phyloP scores from a whole-genome alignment of 2,888 invertebrate genomes.

The Andrena fulva region DNA sequence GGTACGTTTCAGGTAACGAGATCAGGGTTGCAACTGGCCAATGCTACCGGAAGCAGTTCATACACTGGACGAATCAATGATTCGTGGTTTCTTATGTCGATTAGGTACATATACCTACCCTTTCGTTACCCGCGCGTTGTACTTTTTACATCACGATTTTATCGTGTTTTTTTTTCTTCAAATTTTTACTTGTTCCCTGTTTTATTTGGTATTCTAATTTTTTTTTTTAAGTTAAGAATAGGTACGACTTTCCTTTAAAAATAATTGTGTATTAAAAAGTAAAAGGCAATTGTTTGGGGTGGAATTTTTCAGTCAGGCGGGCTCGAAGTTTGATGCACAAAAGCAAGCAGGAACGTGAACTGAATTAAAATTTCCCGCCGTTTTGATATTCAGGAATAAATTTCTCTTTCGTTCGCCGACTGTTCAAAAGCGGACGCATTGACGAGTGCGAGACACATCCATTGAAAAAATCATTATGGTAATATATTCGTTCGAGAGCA shows the following conservation, averaged over 20 bases:
- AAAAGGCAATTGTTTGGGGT: neutral
- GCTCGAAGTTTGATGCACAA: neutral
- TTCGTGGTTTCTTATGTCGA: no score
- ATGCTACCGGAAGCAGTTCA: neutral
- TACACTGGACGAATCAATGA: neutral
- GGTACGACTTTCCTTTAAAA: no score
- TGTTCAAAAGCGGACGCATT: neutral
- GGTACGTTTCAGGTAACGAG: conserved; percentile 39
- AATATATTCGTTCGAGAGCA: neutral
- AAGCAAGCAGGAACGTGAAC: neutral
- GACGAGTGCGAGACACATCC: neutral
- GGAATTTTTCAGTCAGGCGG: conserved; percentile 8
- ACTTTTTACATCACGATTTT: no score
- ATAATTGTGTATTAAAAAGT: no score
- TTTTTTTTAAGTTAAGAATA: no score
- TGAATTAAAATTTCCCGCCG: neutral
- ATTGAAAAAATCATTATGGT: neutral
- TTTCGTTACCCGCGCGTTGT: no score
- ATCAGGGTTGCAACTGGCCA: conserved; percentile 34
- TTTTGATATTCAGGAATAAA: conserved; percentile 2
- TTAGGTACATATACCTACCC: no score
- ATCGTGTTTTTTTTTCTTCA: no score
- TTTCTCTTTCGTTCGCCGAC: neutral
- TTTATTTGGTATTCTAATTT: no score
- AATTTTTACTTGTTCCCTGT: no score